Evolutionary conservation across 92 coral and sea anemone species (phyloP).

Genomic region (Zoanthus gigantus): DNA sequence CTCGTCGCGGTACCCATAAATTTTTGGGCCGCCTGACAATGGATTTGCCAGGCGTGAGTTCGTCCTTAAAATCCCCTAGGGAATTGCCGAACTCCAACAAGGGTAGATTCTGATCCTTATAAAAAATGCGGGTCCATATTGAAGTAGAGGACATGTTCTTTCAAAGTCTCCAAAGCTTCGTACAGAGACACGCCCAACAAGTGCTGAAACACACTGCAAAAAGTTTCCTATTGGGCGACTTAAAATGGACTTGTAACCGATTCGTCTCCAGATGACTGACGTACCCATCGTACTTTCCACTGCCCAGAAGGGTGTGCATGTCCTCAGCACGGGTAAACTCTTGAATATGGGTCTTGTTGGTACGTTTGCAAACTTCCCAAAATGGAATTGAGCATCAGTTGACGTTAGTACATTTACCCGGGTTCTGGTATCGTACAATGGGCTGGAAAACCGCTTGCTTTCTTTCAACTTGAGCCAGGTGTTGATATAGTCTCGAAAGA

Average conservation of each 20-base stretch:
- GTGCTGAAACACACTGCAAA: background rate
- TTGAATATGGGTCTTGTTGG: conserved; percentile 1
- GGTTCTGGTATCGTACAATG: background rate
- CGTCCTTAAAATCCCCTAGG: conserved; percentile 17
- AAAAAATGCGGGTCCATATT: background rate
- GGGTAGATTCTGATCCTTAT: background rate
- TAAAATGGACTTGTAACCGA: conserved; percentile 2
- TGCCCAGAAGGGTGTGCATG: background rate
- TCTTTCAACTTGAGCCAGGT: conserved; percentile 52
- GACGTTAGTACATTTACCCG: conserved; percentile 30
- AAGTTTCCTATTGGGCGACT: background rate
- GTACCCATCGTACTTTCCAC: background rate
- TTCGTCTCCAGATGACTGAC: conserved; percentile 20
- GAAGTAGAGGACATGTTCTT: background rate
- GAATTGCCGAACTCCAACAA: background rate
- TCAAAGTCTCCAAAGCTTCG: background rate
- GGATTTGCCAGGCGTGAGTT: background rate
- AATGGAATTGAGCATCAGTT: conserved; percentile 45
- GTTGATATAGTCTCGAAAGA: conserved; percentile 38
- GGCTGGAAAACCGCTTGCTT: conserved; percentile 29
- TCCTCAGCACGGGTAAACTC: background rate
- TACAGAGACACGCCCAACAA: background rate
- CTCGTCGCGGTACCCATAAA: background rate
- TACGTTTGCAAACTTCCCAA: conserved; percentile 41
- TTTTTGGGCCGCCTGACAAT: conserved; percentile 14